Percentiles rank a stretch among this genome's conserved stretches.
Conservation (phyloP, 2,888 invertebrate species). For the Macrophya alboannulata region DNA sequence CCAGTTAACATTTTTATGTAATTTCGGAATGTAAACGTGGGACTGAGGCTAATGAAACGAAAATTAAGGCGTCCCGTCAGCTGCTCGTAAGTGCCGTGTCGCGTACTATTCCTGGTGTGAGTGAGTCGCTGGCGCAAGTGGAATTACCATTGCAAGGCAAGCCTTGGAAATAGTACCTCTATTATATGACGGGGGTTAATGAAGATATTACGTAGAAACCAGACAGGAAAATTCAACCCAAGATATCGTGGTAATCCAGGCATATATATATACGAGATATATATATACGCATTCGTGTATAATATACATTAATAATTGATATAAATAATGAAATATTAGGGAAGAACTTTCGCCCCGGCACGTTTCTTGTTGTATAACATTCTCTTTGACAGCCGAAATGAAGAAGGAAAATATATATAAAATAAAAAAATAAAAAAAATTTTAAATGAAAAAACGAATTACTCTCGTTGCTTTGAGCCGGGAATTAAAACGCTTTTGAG, state of each 20-base stretch:
- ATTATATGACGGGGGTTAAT: conserved; percentile 65
- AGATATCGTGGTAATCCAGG: not conserved
- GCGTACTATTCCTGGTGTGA: conserved; percentile 12
- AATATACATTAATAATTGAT: not conserved
- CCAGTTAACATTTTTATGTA: conserved; percentile 54
- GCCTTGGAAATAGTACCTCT: conserved; percentile 58
- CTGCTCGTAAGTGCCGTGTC: conserved; percentile 65
- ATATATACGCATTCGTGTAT: too few relatives aligned
- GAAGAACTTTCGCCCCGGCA: not conserved
- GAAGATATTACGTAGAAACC: conserved; percentile 66
- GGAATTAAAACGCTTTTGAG: conserved; percentile 34
- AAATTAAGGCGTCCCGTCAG: conserved; percentile 71
- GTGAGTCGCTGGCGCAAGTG: conserved; percentile 54
- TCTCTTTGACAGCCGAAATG: not conserved
- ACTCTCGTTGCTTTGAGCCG: not conserved
- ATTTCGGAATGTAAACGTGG: conserved; percentile 50
- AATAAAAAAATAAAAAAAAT: not conserved
- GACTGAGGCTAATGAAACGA: conserved; percentile 68
- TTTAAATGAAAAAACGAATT: not conserved
- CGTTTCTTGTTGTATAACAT: not conserved
- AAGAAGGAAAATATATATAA: not conserved
- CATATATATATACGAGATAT: not conserved
- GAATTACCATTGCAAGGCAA: conserved; percentile 55
- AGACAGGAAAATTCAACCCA: conserved; percentile 26
- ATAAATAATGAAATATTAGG: not conserved